Percentiles rank a stretch among this genome's conserved stretches.
These are phyloP conservation scores for Maconellicoccus hirsutus DNA, from an alignment of 1,140 invertebrate genomes.

Conservation along the genomic window DNA sequence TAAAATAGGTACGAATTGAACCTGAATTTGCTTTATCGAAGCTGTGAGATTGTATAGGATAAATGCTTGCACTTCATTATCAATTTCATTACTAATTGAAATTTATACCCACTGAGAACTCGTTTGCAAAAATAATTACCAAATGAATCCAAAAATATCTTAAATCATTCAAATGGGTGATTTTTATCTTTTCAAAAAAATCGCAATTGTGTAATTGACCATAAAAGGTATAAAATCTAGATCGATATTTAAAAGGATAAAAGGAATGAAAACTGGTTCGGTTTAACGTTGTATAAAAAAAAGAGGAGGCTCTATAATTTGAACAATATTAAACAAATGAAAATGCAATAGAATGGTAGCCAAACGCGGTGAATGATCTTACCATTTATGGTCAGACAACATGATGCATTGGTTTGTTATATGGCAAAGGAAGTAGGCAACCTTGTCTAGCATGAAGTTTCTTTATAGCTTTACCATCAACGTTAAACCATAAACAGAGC, in stretches of 20 bases:
- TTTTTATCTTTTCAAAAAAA: no score
- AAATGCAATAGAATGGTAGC: background rate
- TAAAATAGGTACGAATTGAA: no score
- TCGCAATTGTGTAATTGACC: background rate
- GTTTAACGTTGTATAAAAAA: background rate
- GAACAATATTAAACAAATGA: slow-evolving; percentile 5
- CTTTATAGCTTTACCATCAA: background rate
- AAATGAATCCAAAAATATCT: no score
- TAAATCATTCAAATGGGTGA: no score
- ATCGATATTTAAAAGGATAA: background rate
- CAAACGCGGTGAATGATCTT: slow-evolving; percentile 7
- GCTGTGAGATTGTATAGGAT: no score
- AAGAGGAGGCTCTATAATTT: background rate
- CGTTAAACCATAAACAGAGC: slow-evolving; percentile 7
- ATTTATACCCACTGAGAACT: no score
- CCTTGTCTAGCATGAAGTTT: background rate
- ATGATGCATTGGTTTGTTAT: background rate
- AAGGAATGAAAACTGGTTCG: background rate
- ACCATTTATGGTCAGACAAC: background rate
- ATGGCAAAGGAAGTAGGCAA: slow-evolving; percentile 7
- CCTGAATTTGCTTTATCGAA: no score
- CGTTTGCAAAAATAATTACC: no score
- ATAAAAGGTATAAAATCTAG: background rate
- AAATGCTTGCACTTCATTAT: no score
- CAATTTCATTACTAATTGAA: no score